Evolutionary conservation across 2,888 invertebrate genomes (phyloP), one percentile per base, ranked within the genome.

Genomic region (Agapetus fuscipes): DNA sequence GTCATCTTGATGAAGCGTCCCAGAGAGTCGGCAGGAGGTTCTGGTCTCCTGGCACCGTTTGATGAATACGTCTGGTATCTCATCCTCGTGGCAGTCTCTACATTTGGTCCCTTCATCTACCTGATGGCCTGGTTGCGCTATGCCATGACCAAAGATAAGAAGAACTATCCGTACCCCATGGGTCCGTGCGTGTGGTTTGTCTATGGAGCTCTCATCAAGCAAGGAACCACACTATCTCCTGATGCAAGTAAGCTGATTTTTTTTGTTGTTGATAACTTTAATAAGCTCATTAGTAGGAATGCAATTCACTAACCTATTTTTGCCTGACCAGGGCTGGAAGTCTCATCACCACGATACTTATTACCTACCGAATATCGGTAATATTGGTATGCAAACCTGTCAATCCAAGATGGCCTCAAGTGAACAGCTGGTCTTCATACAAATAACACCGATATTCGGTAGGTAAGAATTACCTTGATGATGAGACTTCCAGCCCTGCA

Each of bases 121-220:
- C 47, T 78, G 2, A 63, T 88, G 25, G 80, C 85, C 3, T 67
- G 72, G 7, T 51, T 83, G 30, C 74, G 82, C 43, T 72, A 72
- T 14, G 73, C 71, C 49, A 52, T 84, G 15, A 74, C 82, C 30
- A 71, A 69, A 14, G 76, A 78, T 38, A 63, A 70, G 2, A 55
- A 59, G 5, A 73, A 80, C 50, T 62, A 60, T 5, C 61, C 71
- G 3, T 80, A 81, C 49, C 65, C 76, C 0, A 52, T 88, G 12
- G 70, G 76, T 0, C 74, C 82, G 3, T 88, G 88, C 54, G 72
- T 84, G 48, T 90, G 89, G 89, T 90, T 89, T 55, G 83, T 83
- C 3, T 90, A 89, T 55, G 87, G 88, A 11, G 87, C 87, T 1
- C 70, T 90, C 24, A 76, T 90, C 64, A 90, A 89, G 54, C 90